Evolutionary conservation across 2,797 vertebrate genomes (phyloP).

Genomic region (Aeoliscus strigatus): DNA sequence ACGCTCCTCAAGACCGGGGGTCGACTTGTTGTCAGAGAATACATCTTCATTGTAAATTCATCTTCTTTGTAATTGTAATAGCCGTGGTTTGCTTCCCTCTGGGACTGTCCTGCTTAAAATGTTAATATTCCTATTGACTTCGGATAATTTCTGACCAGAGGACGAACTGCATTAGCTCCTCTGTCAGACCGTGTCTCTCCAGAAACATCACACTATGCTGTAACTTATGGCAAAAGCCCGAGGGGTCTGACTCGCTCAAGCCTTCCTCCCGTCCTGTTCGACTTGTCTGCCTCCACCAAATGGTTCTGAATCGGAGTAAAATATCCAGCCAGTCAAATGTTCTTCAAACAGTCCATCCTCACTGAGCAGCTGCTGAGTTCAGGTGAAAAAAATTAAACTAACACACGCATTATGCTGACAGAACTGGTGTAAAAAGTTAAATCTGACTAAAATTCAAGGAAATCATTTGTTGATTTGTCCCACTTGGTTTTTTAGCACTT

Average conservation of each 20-base stretch:
- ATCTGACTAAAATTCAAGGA: too few relatives aligned
- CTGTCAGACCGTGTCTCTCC: constrained; percentile 14
- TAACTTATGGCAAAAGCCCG: constrained; percentile 29
- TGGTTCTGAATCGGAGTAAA: constrained; percentile 41
- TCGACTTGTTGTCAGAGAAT: constrained; percentile 17
- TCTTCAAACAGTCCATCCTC: constrained; percentile 16
- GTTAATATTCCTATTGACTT: constrained; percentile 12
- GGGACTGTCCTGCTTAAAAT: constrained; percentile 13
- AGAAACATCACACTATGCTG: constrained; percentile 29
- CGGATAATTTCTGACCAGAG: constrained; percentile 26
- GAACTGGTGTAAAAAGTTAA: too few relatives aligned
- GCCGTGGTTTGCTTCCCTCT: constrained; percentile 4
- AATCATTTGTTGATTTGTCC: too few relatives aligned
- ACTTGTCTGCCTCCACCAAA: constrained; percentile 46
- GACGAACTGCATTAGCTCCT: constrained; percentile 23
- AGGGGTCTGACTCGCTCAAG: constrained; percentile 36
- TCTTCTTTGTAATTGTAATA: too few relatives aligned
- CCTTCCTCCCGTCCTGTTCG: constrained; percentile 44
- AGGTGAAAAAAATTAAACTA: too few relatives aligned
- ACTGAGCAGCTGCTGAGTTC: too few relatives aligned
- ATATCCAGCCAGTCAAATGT: constrained; percentile 41
- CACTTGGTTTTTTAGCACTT: too few relatives aligned
- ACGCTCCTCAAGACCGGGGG: constrained; percentile 16
- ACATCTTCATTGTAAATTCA: constrained; percentile 3
- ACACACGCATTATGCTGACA: too few relatives aligned